These are phyloP conservation scores for Lepus americanus DNA, from an alignment of 2,113 vertebrate species.

Conservation along the genomic window DNA sequence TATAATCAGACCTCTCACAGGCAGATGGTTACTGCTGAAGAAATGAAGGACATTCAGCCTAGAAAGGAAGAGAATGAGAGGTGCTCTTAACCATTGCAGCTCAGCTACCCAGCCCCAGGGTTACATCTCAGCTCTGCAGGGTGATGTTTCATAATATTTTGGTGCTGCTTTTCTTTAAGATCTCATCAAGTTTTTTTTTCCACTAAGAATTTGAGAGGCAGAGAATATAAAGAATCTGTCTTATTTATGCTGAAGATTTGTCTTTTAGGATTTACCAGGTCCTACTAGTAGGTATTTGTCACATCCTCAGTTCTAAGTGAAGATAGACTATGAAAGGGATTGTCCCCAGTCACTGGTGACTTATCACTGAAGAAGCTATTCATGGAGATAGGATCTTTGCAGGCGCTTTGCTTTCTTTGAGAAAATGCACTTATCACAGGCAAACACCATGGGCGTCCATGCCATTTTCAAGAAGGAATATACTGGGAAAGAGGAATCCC, in stretches of 20 bases:
- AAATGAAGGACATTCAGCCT: conserved; percentile 44
- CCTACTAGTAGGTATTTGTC: neutral
- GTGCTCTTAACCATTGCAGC: conserved; percentile 59
- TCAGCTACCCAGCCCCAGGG: neutral
- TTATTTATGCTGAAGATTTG: neutral
- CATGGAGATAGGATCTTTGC: neutral
- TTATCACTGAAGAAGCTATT: neutral
- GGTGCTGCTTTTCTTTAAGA: neutral
- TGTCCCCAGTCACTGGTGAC: neutral
- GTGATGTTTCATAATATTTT: neutral
- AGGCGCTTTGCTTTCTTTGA: neutral
- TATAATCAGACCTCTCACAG: conserved; percentile 70
- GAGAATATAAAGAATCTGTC: neutral
- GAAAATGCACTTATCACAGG: neutral
- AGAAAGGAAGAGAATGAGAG: conserved; percentile 70
- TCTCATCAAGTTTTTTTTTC: neutral
- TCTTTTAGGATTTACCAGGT: neutral
- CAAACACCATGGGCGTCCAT: neutral
- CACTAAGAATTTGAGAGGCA: conserved; percentile 11
- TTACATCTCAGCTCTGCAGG: conserved; percentile 1
- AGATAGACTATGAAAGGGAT: neutral
- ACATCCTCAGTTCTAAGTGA: neutral
- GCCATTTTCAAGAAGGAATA: neutral
- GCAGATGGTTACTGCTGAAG: conserved; percentile 58
- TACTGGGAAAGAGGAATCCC: neutral